These are phyloP conservation scores for Eupsittula cactorum DNA, from an alignment of 2,113 vertebrate genomes.

Conservation along the genomic window DNA sequence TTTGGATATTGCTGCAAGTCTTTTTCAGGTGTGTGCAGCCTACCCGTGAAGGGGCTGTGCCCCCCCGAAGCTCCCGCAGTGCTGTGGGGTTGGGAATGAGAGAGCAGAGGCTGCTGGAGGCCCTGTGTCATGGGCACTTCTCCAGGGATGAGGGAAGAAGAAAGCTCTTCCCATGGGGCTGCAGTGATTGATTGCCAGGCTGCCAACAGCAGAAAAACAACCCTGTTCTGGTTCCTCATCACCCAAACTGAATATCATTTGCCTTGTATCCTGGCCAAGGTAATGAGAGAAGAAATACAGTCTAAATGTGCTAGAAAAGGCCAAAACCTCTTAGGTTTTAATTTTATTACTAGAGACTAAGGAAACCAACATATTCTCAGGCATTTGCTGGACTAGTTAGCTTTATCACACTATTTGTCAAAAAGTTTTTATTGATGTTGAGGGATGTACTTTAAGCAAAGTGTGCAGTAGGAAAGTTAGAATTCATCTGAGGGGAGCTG, in stretches of 20 bases:
- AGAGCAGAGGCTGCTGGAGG: background rate
- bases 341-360: background rate
- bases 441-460: background rate
- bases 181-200: background rate
- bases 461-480: background rate
- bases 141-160: background rate
- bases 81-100: accelerated
- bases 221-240: background rate
- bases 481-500: background rate
- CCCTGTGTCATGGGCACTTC: background rate
- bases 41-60: background rate
- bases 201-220: background rate
- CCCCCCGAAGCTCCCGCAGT: accelerated
- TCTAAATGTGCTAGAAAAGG: background rate
- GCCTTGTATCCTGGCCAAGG: background rate
- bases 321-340: background rate
- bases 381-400: background rate
- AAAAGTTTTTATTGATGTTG: background rate
- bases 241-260: background rate
- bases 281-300: background rate
- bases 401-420: background rate
- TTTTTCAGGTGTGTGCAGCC: background rate
- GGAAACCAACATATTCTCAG: background rate
- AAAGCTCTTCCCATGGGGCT: background rate
- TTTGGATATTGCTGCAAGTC: background rate